A percentile compares a stretch with the other conserved stretches of the same genome.
phyloP scores from a whole-genome alignment of 64 coral and sea anemone species.

The Anthopleura sola region DNA sequence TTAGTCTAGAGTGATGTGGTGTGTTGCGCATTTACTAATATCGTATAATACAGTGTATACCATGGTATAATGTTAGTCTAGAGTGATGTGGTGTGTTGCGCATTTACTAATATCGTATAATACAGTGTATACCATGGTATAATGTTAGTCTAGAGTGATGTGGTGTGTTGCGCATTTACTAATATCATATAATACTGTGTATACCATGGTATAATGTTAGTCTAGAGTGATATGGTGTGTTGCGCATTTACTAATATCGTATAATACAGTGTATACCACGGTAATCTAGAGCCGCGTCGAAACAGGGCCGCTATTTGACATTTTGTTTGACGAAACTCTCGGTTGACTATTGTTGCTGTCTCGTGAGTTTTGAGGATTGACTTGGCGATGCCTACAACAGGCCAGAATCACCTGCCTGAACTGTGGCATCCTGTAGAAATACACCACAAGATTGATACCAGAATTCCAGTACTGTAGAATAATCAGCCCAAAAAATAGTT shows the following conservation, averaged over 20 bases:
- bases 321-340: neutral
- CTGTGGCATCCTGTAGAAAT: slow-evolving; percentile 24
- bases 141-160: neutral
- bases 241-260: neutral
- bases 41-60: neutral
- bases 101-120: neutral
- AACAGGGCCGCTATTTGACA: neutral
- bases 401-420: slow-evolving; percentile 4
- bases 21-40: neutral
- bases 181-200: neutral
- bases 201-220: neutral
- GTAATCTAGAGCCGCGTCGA: neutral
- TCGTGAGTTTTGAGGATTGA: neutral
- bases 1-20: neutral
- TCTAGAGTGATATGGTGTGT: too few species aligned
- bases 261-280: neutral
- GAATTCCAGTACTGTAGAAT: slow-evolving; percentile 24
- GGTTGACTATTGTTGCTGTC: neutral
- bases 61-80: neutral
- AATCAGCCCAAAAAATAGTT: slow-evolving; percentile 5
- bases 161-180: neutral
- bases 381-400: slow-evolving; percentile 4
- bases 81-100: neutral
- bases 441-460: slow-evolving; percentile 3
- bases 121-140: neutral